Base-by-base conservation (phyloP, 2,113 vertebrate genomes). In the Ptilonorhynchus violaceus region DNA sequence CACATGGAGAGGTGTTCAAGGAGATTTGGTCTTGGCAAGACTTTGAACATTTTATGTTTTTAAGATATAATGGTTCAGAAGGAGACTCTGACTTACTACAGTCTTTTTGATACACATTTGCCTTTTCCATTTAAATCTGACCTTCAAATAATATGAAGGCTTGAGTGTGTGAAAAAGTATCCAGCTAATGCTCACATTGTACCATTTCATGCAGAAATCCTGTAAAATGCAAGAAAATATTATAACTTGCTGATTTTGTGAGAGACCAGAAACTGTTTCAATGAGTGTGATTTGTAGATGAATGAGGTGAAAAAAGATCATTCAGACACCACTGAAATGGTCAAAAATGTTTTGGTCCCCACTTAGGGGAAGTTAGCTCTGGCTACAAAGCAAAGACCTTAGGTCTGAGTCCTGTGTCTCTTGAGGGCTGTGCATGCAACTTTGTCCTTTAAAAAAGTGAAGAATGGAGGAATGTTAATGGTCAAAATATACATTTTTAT, bases 121-220 rank as follows among this genome's bases (percentile, higher is more conserved):
- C 74, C 89, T 92, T 95, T 95, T 76, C 76, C 83, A 72, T 94
- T 94, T 93, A 93, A 92, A 93, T 84, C 68, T 97, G 96, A 93
- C 92, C 95, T 97, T 97, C 93, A 93, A 88, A 93, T 90, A 93
- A 90, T 74, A 70, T 11, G 24, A 96, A 89, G 66, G 60, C n/a
- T 95, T 47, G 86, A 7, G 3, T 20, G 31, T 89, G 64, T 3
- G 11, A 72, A 87, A 88, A 23, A 91, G 73, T 64, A 78, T 46
- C n/a, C 73, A 55, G 62, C 68, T 89, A 92, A 85, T 56, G 73
- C 27, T 93, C 44, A 49, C 3, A 1, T 24, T 72, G 60, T 50
- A 84, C 22, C 18, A 44, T 68, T 94, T 95, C 52, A 72, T 11
- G 49, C 64, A 89, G 73, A 92, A 96, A 79, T 56, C 15, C 49